These are phyloP conservation scores for Calosoma granatense DNA, from an alignment of 1,140 invertebrate genomes.

Conservation along the genomic window DNA sequence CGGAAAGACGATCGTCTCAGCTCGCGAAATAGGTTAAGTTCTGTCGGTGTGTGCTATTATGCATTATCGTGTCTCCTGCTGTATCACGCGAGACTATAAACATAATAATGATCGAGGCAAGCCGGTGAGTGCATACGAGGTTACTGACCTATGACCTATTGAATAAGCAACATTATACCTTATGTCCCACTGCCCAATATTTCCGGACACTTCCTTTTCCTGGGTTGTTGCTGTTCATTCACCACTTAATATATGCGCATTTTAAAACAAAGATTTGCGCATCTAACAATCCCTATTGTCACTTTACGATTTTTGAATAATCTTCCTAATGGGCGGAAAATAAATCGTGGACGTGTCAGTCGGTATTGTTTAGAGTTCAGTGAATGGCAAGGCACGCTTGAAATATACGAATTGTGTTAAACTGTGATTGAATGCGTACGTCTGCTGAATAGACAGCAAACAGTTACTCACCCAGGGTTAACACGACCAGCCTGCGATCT, in stretches of 20 bases:
- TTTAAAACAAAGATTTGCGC: background rate
- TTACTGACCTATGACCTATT: background rate
- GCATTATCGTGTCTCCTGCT: background rate
- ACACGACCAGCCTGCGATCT: too few species aligned
- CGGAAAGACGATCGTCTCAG: background rate
- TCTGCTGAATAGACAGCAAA: too few species aligned
- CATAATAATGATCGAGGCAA: background rate
- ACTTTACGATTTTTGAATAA: background rate
- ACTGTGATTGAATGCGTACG: too few species aligned
- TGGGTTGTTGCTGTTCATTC: background rate
- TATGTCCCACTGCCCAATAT: background rate
- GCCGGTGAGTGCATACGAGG: background rate
- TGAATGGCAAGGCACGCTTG: too few species aligned
- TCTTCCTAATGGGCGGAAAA: too few species aligned
- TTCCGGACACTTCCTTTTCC: background rate
- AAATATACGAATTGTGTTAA: too few species aligned
- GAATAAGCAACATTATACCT: background rate
- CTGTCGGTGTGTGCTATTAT: background rate
- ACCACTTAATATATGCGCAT: background rate
- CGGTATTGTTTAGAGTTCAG: too few species aligned
- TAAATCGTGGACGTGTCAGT: too few species aligned
- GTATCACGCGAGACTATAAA: conserved; percentile 3
- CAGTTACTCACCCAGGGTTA: too few species aligned
- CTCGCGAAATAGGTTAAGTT: background rate
- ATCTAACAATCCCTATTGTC: background rate